A percentile compares a stretch with the other conserved stretches of the same genome.
These are phyloP conservation scores for Paradoxurus hermaphroditus DNA, from an alignment of 2,113 vertebrate genomes.

Conservation along the genomic window DNA sequence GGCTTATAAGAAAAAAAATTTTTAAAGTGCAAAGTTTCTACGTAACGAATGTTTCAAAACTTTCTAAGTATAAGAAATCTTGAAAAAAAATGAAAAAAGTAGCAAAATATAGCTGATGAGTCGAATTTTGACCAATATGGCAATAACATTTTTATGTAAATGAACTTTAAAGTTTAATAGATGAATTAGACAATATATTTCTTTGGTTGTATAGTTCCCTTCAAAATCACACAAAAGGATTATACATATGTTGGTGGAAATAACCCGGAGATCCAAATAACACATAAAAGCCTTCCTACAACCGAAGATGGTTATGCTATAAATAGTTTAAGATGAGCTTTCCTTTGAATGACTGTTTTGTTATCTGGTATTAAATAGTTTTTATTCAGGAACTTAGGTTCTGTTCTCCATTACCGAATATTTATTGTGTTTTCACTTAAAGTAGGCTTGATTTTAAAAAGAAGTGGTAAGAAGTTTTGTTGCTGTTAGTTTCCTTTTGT, in stretches of 20 bases:
- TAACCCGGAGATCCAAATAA: background rate
- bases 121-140: background rate
- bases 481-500: constrained; percentile 61
- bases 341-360: constrained; percentile 82
- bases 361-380: constrained; percentile 73
- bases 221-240: background rate
- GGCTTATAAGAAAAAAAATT: background rate
- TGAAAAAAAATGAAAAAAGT: background rate
- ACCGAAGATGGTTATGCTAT: constrained; percentile 83
- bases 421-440: constrained; percentile 75
- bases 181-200: background rate
- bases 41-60: background rate
- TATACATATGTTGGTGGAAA: constrained; percentile 47
- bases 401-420: constrained; percentile 74
- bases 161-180: constrained; percentile 6
- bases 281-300: constrained; percentile 74
- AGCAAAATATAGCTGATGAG: background rate
- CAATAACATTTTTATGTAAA: background rate
- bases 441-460: constrained; percentile 59
- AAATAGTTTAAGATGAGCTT: constrained; percentile 90
- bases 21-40: background rate
- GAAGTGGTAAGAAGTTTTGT: constrained; percentile 36
- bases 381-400: constrained; percentile 59
- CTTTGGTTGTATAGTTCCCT: background rate
- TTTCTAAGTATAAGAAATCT: background rate